Evolutionary conservation across 2,888 invertebrate species (phyloP), one percentile per base, ranked within the genome.

Genomic region (Fabriciana adippe): DNA sequence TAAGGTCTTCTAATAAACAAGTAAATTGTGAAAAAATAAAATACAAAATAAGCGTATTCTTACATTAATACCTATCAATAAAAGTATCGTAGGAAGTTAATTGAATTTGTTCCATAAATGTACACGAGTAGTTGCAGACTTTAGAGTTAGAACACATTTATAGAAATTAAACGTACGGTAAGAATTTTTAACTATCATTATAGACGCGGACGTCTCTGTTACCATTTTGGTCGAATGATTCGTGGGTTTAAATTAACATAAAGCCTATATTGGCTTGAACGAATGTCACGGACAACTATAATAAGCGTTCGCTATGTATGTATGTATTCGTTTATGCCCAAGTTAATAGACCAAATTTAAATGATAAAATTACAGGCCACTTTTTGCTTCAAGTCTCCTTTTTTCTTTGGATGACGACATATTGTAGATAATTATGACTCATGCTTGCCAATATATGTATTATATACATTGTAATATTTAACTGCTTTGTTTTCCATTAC

Each of bases 371-470:
- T 68, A 65, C 47, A 55, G 47, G 31, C 48, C 35, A 35, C 51
- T 68, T 68, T 64, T 68, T 61, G 67, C 50, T 73, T 72, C 64
- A 59, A 63, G 68, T 73, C 68, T 68, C 69, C 73, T 75, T 76
- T 74, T 69, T 66, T 69, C 68, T 41, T 8, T 41, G 11, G 35
- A 41, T 41, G 35, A 41, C 35, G 35, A 41, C 35, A 71, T 69
- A 66, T 73, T 75, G 74, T 73, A 75, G 73, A 68, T 69, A 64
- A 45, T 68, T 63, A 67, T 74, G 72, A 74, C 54, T 72, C 68
- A 73, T 71, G 35, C 26, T 59, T 63, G 16, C 48, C 2, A 13
- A 53, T 26, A 53, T 51, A 51, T 14, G 18, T 14, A 14, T 3
- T 13, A 53, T 64, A 53, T 65, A 53, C 41, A 59, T 31, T 62